Conservation (phyloP, 64 coral and sea anemone species). For the Trachythela sp. region DNA sequence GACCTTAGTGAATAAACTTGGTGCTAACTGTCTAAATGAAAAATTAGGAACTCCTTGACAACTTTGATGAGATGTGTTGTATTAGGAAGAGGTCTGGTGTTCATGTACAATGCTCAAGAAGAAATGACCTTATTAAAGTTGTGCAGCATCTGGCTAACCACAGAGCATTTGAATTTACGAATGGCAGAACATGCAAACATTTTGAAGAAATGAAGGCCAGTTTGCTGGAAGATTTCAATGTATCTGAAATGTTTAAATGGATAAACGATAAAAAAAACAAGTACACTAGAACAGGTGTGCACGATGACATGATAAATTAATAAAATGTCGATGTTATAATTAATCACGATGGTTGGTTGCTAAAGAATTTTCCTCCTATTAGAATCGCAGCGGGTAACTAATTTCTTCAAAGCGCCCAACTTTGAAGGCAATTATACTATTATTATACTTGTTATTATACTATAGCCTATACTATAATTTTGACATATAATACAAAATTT, state of each 20-base stretch:
- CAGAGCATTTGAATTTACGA: background rate
- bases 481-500: no score
- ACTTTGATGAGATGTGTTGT: background rate
- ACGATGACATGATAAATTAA: no score
- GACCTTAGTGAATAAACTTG: background rate
- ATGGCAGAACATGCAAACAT: background rate
- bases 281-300: slow-evolving; percentile 39
- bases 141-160: background rate
- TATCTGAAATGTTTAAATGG: slow-evolving; percentile 33
- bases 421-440: no score
- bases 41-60: background rate
- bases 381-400: no score
- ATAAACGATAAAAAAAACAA: slow-evolving; percentile 37
- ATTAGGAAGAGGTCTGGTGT: background rate
- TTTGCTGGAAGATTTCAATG: slow-evolving; percentile 30
- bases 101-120: background rate
- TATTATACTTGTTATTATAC: no score
- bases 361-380: no score
- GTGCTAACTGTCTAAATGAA: background rate
- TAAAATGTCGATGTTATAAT: no score
- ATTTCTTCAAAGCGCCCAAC: no score
- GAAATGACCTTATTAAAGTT: background rate
- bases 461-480: no score
- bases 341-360: no score
- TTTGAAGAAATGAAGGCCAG: slow-evolving; percentile 30